phyloP scores from a whole-genome alignment of 2,888 invertebrate species.

The Metopia argyrocephala region DNA sequence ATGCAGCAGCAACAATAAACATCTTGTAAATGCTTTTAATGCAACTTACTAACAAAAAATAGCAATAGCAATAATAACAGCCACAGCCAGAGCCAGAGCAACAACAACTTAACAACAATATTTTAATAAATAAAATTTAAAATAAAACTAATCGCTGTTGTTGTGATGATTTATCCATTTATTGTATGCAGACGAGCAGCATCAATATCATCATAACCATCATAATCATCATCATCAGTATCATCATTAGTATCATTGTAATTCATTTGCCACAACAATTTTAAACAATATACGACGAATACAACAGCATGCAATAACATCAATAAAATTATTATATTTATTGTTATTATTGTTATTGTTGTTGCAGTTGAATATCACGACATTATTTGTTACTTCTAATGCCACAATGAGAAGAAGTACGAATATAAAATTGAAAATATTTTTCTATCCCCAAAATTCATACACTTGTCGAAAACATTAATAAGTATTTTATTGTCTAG shows the following conservation, averaged over 20 bases:
- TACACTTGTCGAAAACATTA: slow-evolving; percentile 44
- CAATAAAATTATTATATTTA: slow-evolving; percentile 3
- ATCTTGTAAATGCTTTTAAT: slow-evolving; percentile 33
- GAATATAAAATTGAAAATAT: too few relatives aligned
- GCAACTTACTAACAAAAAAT: slow-evolving; percentile 43
- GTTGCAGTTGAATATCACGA: slow-evolving; percentile 55
- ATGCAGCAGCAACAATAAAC: slow-evolving; percentile 23
- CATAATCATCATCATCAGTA: too few relatives aligned
- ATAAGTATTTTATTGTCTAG: slow-evolving; percentile 2
- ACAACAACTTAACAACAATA: slow-evolving; percentile 4
- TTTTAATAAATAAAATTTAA: slow-evolving; percentile 57
- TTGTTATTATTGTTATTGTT: slow-evolving; percentile 6
- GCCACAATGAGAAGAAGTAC: slow-evolving; percentile 56
- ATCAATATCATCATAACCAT: not conserved
- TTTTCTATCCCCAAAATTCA: slow-evolving; percentile 10
- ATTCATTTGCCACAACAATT: slow-evolving; percentile 30
- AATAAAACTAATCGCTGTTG: slow-evolving; percentile 58
- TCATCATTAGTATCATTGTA: not conserved
- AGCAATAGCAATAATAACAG: not conserved
- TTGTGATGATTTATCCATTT: slow-evolving; percentile 73
- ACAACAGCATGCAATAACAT: slow-evolving; percentile 7
- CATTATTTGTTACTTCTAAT: slow-evolving; percentile 60
- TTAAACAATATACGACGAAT: slow-evolving; percentile 1
- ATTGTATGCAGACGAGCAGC: slow-evolving; percentile 68
- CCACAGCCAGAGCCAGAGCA: too few relatives aligned